Base-by-base conservation (phyloP, 2,888 invertebrate species). In the Lepidocyrtinus sp. region DNA sequence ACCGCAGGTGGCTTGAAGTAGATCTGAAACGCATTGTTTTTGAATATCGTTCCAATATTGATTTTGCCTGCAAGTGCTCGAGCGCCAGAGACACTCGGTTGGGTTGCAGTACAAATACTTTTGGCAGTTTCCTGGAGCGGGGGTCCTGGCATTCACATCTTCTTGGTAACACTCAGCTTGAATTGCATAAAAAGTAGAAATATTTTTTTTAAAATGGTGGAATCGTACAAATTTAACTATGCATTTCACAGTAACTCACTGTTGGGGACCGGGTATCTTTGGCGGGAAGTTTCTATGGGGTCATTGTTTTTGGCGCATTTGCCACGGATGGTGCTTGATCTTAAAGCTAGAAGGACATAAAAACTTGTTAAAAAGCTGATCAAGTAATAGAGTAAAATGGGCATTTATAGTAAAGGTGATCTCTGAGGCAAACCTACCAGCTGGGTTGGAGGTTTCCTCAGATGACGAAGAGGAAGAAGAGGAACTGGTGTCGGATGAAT, bases 1-100 rank as follows among this genome's bases (percentile, higher is more conserved):
- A 15, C 76, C 70, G 24, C 76, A 76, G 19, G 70, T 69, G n/a
- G 76, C 70, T 17, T 70, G 24, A 21, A 64, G 55, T 24, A 64
- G 22, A 15, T 24, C 50, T 9, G 19, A 17, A 55, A 64, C 76
- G 19, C 76, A 76, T 17, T 59, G 50, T 36, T 70, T 62, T 21
- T 70, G 17, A 9, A 26, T 21, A 19, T 70, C 70, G 70, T 70
- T 76, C 70, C 70, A 76, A 64, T 64, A 70, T 64, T 70, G 76
- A 64, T 55, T 64, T 24, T 64, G 50, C 9, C 17, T 45, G 24
- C 76, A 76, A 0, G 1, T 7, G 24, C 50, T 68, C 27, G 63
- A 19, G 15, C 65, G 70, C 76, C 76, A 76, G 24, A 22, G 27
- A 59, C 76, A 76, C 22, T 65, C 70, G 24, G 17, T 69, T 25